Evolutionary conservation across 2,888 invertebrate genomes (phyloP), one percentile per base, ranked within the genome.

Genomic region (Agrilus cyanescens): DNA sequence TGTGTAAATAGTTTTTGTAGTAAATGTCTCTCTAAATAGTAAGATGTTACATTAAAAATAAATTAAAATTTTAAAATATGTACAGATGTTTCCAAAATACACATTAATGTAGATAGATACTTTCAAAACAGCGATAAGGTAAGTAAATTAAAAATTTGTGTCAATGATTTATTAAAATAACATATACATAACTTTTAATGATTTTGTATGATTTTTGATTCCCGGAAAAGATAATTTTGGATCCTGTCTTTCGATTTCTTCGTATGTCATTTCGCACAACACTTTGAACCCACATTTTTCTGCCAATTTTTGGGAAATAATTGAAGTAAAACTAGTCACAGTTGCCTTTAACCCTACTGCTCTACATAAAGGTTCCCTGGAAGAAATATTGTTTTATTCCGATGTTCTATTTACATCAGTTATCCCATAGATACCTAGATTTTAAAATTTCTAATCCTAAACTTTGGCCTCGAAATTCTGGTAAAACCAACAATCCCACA

Each of bases 271-370:
- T 46, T 67, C 66, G 39, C 50, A 64, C 0, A 73, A 47, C 12
- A 65, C 66, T 16, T 61, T 50, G 48, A 73, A 74, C 1, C 73
- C 73, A 0, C 68, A 69, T 47, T 69, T 72, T 47, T 62, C 65
- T 1, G 74, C 74, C 2, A 72, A 64, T 0, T 65, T 62, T 50
- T 74, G 75, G 0, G 75, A 74, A 0, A 69, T 68, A 0, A 63
- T 68, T 0, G 74, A 72, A 0, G 74, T 74, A 59, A 74, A 75
- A 0, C 70, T 68, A 0, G 74, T 74, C 0, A 66, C 68, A 2
- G 73, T 71, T 1, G 71, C 63, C 40, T 63, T 69, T 13, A 74
- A 52, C 12, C 63, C 65, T 0, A 74, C 54, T 0, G 73, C 69
- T 51, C 68, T 68, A 62, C 74, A 73, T 2, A 75, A 57, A 0